Conservation (phyloP, 2,888 invertebrate genomes). For the Ophion obscuratus region DNA sequence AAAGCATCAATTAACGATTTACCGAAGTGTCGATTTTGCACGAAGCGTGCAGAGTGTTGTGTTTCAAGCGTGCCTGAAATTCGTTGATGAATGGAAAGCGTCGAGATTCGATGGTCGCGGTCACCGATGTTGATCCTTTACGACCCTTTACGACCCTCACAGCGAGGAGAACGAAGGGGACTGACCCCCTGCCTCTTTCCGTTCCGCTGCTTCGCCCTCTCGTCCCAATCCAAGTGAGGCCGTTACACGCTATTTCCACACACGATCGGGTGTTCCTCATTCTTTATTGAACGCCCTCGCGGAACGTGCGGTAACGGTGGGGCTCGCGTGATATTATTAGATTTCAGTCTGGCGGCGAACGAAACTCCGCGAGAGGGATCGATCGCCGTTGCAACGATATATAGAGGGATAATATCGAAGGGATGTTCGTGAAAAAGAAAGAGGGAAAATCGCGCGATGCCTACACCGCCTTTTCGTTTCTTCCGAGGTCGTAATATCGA, state of each 20-base stretch:
- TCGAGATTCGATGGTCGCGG: too few species aligned
- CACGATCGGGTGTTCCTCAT: slow-evolving; percentile 37
- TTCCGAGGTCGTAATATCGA: slow-evolving; percentile 36
- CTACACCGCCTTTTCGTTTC: slow-evolving; percentile 1
- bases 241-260: slow-evolving; percentile 41
- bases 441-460: not conserved
- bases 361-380: slow-evolving; percentile 48
- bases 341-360: slow-evolving; percentile 32
- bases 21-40: too few species aligned
- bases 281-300: slow-evolving; percentile 51
- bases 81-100: too few species aligned
- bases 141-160: too few species aligned
- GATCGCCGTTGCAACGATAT: slow-evolving; percentile 48
- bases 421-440: slow-evolving; percentile 29
- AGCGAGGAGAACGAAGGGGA: not conserved
- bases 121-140: too few species aligned
- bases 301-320: slow-evolving; percentile 36
- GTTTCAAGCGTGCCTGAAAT: too few species aligned
- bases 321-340: slow-evolving; percentile 60
- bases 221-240: slow-evolving; percentile 2
- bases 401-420: slow-evolving; percentile 36
- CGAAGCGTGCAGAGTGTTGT: too few species aligned
- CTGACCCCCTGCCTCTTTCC: not conserved
- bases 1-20: too few species aligned
- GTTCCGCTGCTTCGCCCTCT: too few species aligned